Conservation (phyloP, 1,140 invertebrate species). For the Sitophilus oryzae region DNA sequence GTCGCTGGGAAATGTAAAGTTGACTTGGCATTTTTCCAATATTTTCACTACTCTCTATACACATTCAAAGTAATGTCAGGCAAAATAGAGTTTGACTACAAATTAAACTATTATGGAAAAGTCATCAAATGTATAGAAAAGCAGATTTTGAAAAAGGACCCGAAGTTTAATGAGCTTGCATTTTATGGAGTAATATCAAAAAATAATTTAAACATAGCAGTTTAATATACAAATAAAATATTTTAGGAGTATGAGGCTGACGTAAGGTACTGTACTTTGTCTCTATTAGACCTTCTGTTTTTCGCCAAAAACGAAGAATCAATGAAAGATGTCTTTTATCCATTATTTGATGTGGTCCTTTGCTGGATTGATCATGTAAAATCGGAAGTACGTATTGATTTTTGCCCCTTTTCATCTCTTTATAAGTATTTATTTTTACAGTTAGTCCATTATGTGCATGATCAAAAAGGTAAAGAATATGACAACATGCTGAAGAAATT, state of each 20-base stretch:
- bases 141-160: conserved; percentile 23
- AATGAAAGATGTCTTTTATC: conserved; percentile 10
- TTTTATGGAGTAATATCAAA: conserved; percentile 18
- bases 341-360: conserved; percentile 21
- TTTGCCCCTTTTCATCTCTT: neutral
- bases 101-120: conserved; percentile 15
- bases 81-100: conserved; percentile 7
- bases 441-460: conserved; percentile 22
- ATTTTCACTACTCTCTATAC: conserved; percentile 20
- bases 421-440: conserved; percentile 14
- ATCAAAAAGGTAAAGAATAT: conserved; percentile 23
- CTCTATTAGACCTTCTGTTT: conserved; percentile 22
- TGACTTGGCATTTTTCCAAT: conserved; percentile 21
- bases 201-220: neutral
- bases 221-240: too few relatives aligned
- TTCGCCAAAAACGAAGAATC: conserved; percentile 20
- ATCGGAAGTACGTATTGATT: conserved; percentile 19
- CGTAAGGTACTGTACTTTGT: conserved; percentile 20
- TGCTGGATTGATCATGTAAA: conserved; percentile 26
- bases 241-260: conserved; percentile 29
- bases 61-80: conserved; percentile 24
- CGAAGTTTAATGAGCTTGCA: conserved; percentile 8
- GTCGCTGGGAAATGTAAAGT: conserved; percentile 24
- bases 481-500: conserved; percentile 17
- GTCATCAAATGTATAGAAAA: conserved; percentile 20